A percentile compares a stretch with the other conserved stretches of the same genome.
phyloP scores from a whole-genome alignment of 2,888 invertebrate genomes.

The Lacanobia oleracea region DNA sequence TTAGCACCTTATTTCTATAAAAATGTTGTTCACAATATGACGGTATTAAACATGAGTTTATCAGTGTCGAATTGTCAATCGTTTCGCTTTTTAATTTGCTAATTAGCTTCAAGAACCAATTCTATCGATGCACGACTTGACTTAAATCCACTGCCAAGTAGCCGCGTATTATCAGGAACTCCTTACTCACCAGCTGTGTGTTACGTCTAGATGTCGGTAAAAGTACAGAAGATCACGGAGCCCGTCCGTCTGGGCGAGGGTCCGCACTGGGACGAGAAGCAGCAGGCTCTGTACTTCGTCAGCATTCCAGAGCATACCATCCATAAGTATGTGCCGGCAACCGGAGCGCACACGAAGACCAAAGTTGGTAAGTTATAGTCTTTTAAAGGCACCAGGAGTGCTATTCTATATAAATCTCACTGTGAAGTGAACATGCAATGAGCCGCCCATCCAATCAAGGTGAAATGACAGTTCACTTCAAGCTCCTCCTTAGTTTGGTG shows the following conservation, averaged over 20 bases:
- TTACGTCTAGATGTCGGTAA: conserved; percentile 77
- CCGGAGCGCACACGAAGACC: conserved; percentile 87
- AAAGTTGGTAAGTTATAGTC: conserved; percentile 85
- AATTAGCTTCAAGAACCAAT: too few species aligned
- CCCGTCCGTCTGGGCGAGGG: conserved; percentile 92
- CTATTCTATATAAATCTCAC: background rate
- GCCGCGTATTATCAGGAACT: background rate
- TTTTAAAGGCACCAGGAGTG: background rate
- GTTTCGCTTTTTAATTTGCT: background rate
- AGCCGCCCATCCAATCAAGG: too few species aligned
- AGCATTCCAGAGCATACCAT: conserved; percentile 89
- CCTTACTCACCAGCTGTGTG: background rate
- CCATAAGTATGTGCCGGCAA: conserved; percentile 88
- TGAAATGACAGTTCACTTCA: too few species aligned
- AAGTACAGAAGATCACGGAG: conserved; percentile 84
- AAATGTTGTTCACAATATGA: background rate
- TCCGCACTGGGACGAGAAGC: conserved; percentile 92
- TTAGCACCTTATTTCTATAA: background rate
- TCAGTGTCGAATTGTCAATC: background rate
- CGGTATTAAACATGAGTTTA: background rate
- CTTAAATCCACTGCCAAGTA: background rate
- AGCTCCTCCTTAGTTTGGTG: too few species aligned
- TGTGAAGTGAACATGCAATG: too few species aligned
- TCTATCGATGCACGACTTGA: too few species aligned
- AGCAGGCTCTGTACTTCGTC: conserved; percentile 92